Base-by-base conservation (phyloP, 2,888 invertebrate genomes). In the Melitaea athalia region DNA sequence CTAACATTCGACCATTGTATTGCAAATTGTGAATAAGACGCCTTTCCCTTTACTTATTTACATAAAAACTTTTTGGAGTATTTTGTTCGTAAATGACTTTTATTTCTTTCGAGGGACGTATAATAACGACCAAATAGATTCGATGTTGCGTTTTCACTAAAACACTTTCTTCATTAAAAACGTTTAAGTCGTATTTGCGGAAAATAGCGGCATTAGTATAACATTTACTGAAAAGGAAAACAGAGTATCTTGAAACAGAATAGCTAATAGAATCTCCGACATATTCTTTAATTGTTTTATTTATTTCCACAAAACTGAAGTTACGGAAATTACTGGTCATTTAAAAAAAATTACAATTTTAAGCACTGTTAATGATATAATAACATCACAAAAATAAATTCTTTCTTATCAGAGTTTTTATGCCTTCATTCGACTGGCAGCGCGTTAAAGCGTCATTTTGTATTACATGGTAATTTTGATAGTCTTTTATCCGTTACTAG, bases 21-120 rank as follows among this genome's bases (percentile, higher is more conserved):
- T 89, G 88, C 88, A 92, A 92, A 91, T 91, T 91, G 88, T 86
- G 88, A 86, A 83, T 85, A 86, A 87, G 86, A 84, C 83, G 85
- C 84, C 84, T 85, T 88, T 89, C 83, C 87, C 84, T 84, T 85
- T 77, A 79, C 80, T 85, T 90, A 89, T 91, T 89, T 89, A 88
- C 88, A 91, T 90, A 89, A 89, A 87, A 89, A 86, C 81, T 88
- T 89, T 78, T 75, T 74, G 70, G 79, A 84, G 84, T 85, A 86
- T 86, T 89, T 88, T 84, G 84, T 85, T 85, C 80, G 82, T 78
- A 85, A 88, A 90, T 87, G 85, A 87, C 85, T 88, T 88, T 87
- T 84, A 83, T 81, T 88, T 85, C 82, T 79, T 82, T 85, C 68
- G 57, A 69, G 66, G 69, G 73, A 68, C 68, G 71, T 70, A 70